These are phyloP conservation scores for Panagrolaimus sp. DNA, from an alignment of 1,140 invertebrate species.

Conservation along the genomic window DNA sequence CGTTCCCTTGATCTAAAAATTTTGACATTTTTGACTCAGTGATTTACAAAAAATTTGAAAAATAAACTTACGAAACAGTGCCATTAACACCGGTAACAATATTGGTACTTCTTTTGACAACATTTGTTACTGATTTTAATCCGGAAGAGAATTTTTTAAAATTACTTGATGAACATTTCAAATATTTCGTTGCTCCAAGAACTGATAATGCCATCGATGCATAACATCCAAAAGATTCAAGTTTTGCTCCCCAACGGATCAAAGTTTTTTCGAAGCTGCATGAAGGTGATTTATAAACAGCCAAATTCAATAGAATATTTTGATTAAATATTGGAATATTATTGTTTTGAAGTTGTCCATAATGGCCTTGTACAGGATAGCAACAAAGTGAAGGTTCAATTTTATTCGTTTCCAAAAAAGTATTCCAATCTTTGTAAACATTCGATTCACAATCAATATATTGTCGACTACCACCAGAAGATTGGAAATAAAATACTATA, in stretches of 20 bases:
- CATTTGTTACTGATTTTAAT: too few species aligned
- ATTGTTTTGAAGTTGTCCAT: neutral
- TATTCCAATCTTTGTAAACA: neutral
- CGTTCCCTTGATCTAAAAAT: too few species aligned
- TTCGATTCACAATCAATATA: neutral
- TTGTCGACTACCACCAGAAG: neutral
- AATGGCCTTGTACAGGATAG: conserved; percentile 9
- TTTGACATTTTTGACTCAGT: too few species aligned
- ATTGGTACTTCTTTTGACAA: too few species aligned
- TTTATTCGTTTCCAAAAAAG: neutral
- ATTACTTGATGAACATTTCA: too few species aligned
- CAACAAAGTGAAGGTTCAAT: conserved; percentile 11
- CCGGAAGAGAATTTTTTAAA: too few species aligned
- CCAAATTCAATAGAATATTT: neutral
- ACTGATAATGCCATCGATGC: neutral
- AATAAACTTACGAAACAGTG: too few species aligned
- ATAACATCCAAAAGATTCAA: neutral
- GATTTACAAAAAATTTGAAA: too few species aligned
- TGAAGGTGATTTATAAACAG: neutral
- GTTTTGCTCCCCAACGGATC: conserved; percentile 9
- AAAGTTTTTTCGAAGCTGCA: neutral
- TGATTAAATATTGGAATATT: neutral
- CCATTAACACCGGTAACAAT: too few species aligned
- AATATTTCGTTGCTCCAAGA: neutral
- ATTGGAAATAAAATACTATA: neutral